These are phyloP conservation scores for Lumbricus terrestris DNA, from an alignment of 2,888 invertebrate genomes.

Conservation along the genomic window DNA sequence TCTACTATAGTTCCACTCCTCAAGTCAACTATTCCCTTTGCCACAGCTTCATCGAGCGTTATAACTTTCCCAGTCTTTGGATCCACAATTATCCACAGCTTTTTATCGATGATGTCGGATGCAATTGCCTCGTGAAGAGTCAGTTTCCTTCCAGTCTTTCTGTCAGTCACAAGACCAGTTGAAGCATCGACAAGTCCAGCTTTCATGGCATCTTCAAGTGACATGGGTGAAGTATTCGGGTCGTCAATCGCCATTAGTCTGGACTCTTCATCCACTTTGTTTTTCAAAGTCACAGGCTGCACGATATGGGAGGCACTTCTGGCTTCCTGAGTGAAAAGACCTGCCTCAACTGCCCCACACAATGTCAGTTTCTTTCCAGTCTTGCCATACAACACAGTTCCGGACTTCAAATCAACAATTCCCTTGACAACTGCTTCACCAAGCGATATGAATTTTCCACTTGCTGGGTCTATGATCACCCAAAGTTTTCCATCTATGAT, in stretches of 20 bases:
- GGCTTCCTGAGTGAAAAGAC: constrained; percentile 21
- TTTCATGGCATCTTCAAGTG: constrained; percentile 74
- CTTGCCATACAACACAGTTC: neutral
- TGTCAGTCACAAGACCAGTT: constrained; percentile 23
- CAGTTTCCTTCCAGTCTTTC: constrained; percentile 16
- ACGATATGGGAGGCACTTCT: constrained; percentile 63
- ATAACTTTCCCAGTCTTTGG: constrained; percentile 78
- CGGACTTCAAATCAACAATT: constrained; percentile 10
- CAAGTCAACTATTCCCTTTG: constrained; percentile 76
- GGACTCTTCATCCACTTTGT: no score
- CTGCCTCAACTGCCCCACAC: constrained; percentile 12
- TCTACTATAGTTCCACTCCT: constrained; percentile 75
- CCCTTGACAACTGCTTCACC: constrained; percentile 36
- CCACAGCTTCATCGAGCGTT: constrained; percentile 76
- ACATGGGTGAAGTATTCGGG: constrained; percentile 61
- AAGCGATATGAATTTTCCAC: constrained; percentile 31
- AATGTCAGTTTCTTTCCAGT: neutral
- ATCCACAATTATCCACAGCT: constrained; percentile 62
- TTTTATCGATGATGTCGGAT: constrained; percentile 18
- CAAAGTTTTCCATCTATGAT: constrained; percentile 20
- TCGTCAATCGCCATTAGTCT: no score
- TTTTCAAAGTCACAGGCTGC: neutral
- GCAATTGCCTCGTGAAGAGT: constrained; percentile 29
- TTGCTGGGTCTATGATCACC: constrained; percentile 32
- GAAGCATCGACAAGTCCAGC: constrained; percentile 71